phyloP scores from a whole-genome alignment of 2,888 invertebrate species.

The Sicus ferrugineus region DNA sequence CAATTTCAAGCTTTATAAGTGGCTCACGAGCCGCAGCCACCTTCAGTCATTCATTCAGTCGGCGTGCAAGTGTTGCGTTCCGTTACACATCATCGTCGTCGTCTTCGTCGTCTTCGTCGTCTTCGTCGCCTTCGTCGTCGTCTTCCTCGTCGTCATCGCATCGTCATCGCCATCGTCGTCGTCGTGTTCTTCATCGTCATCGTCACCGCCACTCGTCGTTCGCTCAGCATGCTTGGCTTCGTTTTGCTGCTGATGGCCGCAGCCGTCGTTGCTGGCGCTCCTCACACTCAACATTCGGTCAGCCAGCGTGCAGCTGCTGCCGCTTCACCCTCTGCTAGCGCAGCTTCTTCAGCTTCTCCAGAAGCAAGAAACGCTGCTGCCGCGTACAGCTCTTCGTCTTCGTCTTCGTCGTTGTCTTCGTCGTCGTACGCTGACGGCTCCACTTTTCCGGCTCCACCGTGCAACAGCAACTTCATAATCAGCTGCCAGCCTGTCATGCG shows the following conservation, averaged over 20 bases:
- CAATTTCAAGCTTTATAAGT: too few species aligned
- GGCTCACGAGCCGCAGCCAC: too few species aligned
- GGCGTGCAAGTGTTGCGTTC: too few species aligned
- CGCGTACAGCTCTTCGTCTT: neutral
- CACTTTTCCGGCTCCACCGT: conserved; percentile 33
- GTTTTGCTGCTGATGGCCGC: neutral
- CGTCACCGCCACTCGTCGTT: neutral
- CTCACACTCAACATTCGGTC: conserved; percentile 26
- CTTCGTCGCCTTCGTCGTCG: too few species aligned
- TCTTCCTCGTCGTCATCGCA: too few species aligned
- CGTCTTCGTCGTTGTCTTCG: too few species aligned
- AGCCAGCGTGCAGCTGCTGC: conserved; percentile 13
- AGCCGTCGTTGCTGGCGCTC: conserved; percentile 1
- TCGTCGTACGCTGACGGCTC: neutral
- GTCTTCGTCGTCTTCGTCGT: too few species aligned
- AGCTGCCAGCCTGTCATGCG: conserved; percentile 41
- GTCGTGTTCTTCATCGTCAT: neutral
- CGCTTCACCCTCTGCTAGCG: conserved; percentile 4
- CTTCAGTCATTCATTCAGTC: neutral
- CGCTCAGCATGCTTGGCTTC: neutral
- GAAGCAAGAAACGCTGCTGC: neutral
- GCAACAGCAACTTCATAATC: conserved; percentile 39
- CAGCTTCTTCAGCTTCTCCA: neutral
- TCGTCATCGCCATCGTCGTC: neutral
- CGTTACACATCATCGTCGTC: too few species aligned